Evolutionary conservation across 1,140 invertebrate genomes (phyloP), one percentile per base, ranked within the genome.

Genomic region (Drosophila lini): DNA sequence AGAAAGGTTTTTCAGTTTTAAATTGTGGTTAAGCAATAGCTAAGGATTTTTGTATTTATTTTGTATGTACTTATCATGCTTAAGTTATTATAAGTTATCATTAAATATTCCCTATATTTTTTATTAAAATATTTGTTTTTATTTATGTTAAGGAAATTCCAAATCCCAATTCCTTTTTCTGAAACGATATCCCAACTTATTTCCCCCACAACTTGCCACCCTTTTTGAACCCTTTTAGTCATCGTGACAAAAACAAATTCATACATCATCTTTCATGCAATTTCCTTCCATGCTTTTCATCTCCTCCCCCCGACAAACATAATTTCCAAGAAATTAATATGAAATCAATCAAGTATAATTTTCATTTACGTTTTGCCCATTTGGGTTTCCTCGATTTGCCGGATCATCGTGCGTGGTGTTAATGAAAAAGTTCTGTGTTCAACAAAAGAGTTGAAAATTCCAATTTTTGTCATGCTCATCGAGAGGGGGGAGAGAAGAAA

Each of bases 301-400:
- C 74, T 36, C 13, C 16, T 15, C 2, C 4, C 10, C 16, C 7
- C 34, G 19, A 13, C 50, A 15, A 36, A 53, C 70, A 82, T 82
- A 67, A 19, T 19, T 82, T 76, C 77, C 67, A 36, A 53, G 80
- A 89, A 89, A 88, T 80, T 88, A 88, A 89, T 78, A 78, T 64
- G 83, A 88, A 88, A 88, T 88, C 83, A 88, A 88, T 88, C 83
- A 88, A 78, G 62, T 89, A 78, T 70, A 80, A 82, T 80, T 74
- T 75, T 53, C 71, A 73, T 78, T 68, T 59, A 71, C 61, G 69
- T 68, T 80, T 58, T 56, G 42, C 22, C 53, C 41, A 71, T 71
- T 59, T 58, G 68, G 28, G 28, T 34, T 53, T 44, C 44, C 9
- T 53, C 41, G 44, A 78, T 59, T 63, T 53, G 83, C 70, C 34